These are phyloP conservation scores for Apis dorsata DNA, from an alignment of 1,140 invertebrate species.

Conservation along the genomic window DNA sequence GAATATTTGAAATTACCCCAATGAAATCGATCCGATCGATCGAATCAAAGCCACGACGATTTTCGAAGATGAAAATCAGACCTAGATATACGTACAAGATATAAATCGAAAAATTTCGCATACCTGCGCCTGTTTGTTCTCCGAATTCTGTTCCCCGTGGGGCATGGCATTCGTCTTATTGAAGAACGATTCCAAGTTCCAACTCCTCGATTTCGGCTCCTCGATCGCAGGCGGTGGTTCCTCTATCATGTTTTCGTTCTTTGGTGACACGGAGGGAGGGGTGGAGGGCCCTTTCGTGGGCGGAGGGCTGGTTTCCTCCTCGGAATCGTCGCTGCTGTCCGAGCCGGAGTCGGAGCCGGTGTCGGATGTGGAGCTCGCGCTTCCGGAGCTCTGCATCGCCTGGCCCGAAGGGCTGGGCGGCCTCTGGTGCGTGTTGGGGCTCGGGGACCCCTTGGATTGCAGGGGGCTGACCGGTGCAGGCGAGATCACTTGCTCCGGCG, in stretches of 20 bases:
- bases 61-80: no score
- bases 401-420: conserved; percentile 72
- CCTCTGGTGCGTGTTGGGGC: conserved; percentile 64
- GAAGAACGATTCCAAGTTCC: conserved; percentile 81
- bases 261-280: conserved; percentile 74
- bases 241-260: conserved; percentile 68
- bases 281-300: conserved; percentile 71
- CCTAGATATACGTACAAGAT: no score
- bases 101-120: not conserved
- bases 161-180: conserved; percentile 67
- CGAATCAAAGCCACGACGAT: no score
- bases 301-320: conserved; percentile 66
- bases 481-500: conserved; percentile 53
- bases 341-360: conserved; percentile 79
- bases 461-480: conserved; percentile 55
- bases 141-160: conserved; percentile 65
- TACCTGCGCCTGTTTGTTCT: conserved; percentile 71
- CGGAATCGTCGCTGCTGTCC: conserved; percentile 81
- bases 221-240: conserved; percentile 73
- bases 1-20: not conserved
- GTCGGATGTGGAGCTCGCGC: conserved; percentile 79
- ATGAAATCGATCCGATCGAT: no score
- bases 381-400: conserved; percentile 74
- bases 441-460: conserved; percentile 47
- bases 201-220: conserved; percentile 75